Evolutionary conservation across 2,888 invertebrate genomes (phyloP).

Genomic region (Leptinotarsa peninsularis): DNA sequence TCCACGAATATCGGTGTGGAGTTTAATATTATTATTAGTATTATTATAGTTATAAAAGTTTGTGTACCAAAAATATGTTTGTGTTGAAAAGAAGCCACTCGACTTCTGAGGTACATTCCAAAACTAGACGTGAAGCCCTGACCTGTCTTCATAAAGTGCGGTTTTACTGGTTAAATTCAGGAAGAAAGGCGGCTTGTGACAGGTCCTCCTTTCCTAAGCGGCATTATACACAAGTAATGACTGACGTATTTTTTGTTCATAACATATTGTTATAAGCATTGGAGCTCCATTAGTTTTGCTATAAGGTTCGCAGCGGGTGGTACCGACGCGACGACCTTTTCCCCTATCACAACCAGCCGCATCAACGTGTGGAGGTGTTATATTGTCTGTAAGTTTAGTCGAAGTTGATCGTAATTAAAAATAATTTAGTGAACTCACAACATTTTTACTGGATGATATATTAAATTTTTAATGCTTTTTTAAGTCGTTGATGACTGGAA

Average conservation of each 20-base stretch:
- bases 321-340: conserved; percentile 44
- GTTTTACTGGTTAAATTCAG: conserved; percentile 41
- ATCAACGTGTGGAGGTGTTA: conserved; percentile 51
- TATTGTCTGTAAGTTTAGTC: conserved; percentile 50
- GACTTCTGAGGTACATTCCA: not conserved
- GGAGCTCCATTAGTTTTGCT: conserved; percentile 61
- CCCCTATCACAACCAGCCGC: conserved; percentile 42
- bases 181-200: conserved; percentile 46
- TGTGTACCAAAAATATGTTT: not conserved
- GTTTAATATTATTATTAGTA: too few relatives aligned
- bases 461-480: conserved; percentile 1
- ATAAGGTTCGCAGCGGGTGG: conserved; percentile 52
- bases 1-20: too few relatives aligned
- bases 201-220: conserved; percentile 43
- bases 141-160: conserved; percentile 15
- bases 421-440: conserved; percentile 44
- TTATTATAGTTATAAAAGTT: not conserved
- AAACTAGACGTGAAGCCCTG: not conserved
- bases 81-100: not conserved
- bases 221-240: conserved; percentile 51
- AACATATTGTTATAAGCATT: conserved; percentile 58
- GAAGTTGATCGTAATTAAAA: conserved; percentile 51
- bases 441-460: conserved; percentile 14
- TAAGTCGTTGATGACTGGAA: not conserved
- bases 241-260: conserved; percentile 57